phyloP scores from a whole-genome alignment of 2,113 vertebrate genomes.

The Choloepus hoffmanni region DNA sequence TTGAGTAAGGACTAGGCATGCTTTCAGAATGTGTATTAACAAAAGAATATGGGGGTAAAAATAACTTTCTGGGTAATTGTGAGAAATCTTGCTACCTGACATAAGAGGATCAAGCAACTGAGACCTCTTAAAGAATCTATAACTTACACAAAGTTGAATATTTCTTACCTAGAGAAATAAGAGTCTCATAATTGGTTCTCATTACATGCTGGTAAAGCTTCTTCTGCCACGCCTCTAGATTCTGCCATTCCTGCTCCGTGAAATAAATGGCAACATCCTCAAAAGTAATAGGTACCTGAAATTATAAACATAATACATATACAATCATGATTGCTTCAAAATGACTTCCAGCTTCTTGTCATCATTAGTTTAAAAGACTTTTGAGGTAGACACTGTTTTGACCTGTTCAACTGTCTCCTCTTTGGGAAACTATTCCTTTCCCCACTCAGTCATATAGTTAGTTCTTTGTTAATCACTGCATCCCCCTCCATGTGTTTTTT shows the following conservation, averaged over 20 bases:
- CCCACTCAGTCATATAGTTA: not conserved
- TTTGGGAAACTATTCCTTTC: not conserved
- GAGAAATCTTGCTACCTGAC: too few relatives aligned
- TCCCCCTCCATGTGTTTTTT: accelerated
- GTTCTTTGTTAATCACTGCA: not conserved
- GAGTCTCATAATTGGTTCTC: slow-evolving; percentile 73
- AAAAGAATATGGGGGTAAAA: not conserved
- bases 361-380: not conserved
- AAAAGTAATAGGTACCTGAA: slow-evolving; percentile 75
- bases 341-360: not conserved
- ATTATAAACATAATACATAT: not conserved
- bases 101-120: not conserved
- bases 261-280: slow-evolving; percentile 80
- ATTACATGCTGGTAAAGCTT: slow-evolving; percentile 76
- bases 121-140: too few relatives aligned
- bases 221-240: slow-evolving; percentile 73
- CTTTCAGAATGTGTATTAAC: not conserved
- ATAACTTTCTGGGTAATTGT: not conserved
- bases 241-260: slow-evolving; percentile 75
- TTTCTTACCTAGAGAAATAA: slow-evolving; percentile 77
- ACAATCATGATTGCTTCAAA: not conserved
- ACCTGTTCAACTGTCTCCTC: not conserved
- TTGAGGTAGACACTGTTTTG: not conserved
- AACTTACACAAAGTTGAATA: not conserved
- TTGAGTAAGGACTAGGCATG: not conserved